phyloP scores from a whole-genome alignment of 2,888 invertebrate species.

The Marasmarcha lunaedactyla region DNA sequence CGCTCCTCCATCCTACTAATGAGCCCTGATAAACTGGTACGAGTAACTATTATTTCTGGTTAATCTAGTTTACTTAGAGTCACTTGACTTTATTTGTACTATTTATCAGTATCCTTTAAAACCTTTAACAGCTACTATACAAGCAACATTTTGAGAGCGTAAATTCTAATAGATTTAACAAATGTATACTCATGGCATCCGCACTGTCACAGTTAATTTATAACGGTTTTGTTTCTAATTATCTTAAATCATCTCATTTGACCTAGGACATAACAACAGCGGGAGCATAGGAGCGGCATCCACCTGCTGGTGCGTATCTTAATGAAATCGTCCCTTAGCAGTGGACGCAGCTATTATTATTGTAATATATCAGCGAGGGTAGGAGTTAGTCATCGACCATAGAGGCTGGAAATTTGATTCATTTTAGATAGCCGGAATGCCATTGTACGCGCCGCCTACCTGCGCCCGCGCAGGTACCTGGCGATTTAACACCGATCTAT shows the following conservation, averaged over 20 bases:
- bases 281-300: constrained; percentile 8
- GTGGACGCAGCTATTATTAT: constrained; percentile 49
- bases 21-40: background rate
- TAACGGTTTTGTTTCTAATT: constrained; percentile 5
- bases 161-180: no score
- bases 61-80: no score
- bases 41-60: background rate
- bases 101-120: no score
- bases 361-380: constrained; percentile 46
- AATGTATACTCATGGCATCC: background rate
- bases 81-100: no score
- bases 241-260: constrained; percentile 27
- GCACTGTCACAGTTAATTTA: background rate
- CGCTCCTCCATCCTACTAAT: background rate
- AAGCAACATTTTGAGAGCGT: no score
- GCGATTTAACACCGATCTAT: constrained; percentile 23
- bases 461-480: constrained; percentile 24
- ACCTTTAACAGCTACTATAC: no score
- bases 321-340: constrained; percentile 61
- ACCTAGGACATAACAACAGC: background rate
- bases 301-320: constrained; percentile 41
- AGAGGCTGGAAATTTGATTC: constrained; percentile 54
- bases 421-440: constrained; percentile 63
- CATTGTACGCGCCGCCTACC: constrained; percentile 57
- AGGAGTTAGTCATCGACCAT: constrained; percentile 35